A percentile compares a stretch with the other conserved stretches of the same genome.
These are phyloP conservation scores for Scaptodrosophila lebanonensis DNA, from an alignment of 1,140 invertebrate species.

Conservation along the genomic window DNA sequence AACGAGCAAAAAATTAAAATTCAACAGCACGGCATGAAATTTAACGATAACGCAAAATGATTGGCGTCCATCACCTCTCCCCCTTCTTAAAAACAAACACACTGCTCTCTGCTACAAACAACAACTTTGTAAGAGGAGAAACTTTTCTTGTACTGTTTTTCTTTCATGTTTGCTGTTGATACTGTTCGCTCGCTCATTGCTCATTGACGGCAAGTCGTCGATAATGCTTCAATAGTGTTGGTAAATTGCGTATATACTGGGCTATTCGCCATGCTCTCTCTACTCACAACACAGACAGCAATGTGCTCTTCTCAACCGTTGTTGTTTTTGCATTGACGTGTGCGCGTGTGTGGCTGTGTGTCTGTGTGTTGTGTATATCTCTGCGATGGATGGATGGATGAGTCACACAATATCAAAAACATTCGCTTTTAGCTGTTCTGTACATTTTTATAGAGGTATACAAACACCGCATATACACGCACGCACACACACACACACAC, in stretches of 20 bases:
- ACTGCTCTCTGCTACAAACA: not conserved
- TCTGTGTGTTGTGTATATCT: no score
- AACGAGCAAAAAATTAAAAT: conserved; percentile 14
- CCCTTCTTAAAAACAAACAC: conserved; percentile 14
- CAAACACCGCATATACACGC: conserved; percentile 15
- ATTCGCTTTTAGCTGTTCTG: conserved; percentile 44
- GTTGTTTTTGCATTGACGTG: no score
- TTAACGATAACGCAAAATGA: conserved; percentile 40
- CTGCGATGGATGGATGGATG: no score
- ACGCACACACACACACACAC: conserved; percentile 22
- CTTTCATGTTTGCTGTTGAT: conserved; percentile 29
- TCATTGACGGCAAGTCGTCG: no score
- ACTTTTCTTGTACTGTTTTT: not conserved
- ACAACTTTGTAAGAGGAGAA: not conserved
- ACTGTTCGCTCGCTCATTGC: conserved; percentile 33
- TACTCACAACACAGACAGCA: conserved; percentile 17
- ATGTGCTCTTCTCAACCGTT: no score
- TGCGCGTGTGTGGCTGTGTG: no score
- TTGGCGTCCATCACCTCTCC: conserved; percentile 6
- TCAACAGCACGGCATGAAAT: conserved; percentile 24
- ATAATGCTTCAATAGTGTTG: conserved; percentile 41
- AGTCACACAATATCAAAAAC: no score
- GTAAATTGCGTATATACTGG: conserved; percentile 30
- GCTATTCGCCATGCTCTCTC: conserved; percentile 16
- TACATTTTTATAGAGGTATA: conserved; percentile 58